These are phyloP conservation scores for Melanotaenia boesemani DNA, from an alignment of 2,797 vertebrate species.

Conservation along the genomic window DNA sequence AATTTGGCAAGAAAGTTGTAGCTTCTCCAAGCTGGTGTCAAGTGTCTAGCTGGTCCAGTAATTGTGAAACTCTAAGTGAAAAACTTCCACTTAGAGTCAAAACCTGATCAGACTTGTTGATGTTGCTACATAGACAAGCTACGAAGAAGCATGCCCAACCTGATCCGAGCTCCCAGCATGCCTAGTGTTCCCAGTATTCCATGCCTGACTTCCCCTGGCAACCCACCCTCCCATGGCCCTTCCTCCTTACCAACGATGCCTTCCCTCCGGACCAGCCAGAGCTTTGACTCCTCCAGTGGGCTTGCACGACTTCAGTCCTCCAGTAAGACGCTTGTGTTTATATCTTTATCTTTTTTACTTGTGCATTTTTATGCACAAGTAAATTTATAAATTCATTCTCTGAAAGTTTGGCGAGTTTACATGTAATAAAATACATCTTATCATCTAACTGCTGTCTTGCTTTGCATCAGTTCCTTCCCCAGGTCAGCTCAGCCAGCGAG, in stretches of 20 bases:
- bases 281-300: conserved; percentile 95
- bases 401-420: background rate
- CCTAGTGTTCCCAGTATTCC: conserved; percentile 91
- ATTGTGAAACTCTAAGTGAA: conserved; percentile 3
- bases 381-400: background rate
- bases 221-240: conserved; percentile 79
- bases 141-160: conserved; percentile 97
- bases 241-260: conserved; percentile 80
- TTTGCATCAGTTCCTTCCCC: conserved; percentile 92
- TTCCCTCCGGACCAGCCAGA: conserved; percentile 94
- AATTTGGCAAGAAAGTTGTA: background rate
- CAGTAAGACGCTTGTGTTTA: conserved; percentile 84
- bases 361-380: conserved; percentile 13
- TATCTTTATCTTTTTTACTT: background rate
- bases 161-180: conserved; percentile 96
- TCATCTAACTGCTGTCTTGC: conserved; percentile 18
- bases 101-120: conserved; percentile 39
- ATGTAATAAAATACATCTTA: background rate
- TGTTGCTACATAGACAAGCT: conserved; percentile 89
- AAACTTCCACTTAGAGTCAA: conserved; percentile 9
- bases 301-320: conserved; percentile 92
- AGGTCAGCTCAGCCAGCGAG: conserved; percentile 92
- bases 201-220: conserved; percentile 82
- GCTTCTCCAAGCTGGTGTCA: background rate
- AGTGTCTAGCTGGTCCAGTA: background rate